Base-by-base conservation (phyloP, 2,888 invertebrate species). In the Oscheius sp. region DNA sequence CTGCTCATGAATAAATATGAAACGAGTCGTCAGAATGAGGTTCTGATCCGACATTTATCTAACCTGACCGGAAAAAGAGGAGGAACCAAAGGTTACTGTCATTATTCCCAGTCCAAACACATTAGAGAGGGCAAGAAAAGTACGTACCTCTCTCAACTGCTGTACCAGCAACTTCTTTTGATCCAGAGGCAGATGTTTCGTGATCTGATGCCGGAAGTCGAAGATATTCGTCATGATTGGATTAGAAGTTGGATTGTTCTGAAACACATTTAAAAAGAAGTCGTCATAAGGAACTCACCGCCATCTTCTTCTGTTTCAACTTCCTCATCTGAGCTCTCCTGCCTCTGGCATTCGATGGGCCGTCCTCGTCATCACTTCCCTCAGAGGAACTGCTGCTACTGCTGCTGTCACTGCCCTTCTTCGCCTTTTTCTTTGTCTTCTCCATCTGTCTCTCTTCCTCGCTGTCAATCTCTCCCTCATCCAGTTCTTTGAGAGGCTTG, bases 401-500 rank as follows among this genome's bases (percentile, higher is more conserved):
- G n/a, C 53, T 53, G 35, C 63, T 63, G n/a, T 50, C 55, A 42
- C 66, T 66, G 73, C 58, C 47, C 33, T 55, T 53, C 10, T 59
- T 70, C 7, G 42, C 42, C 68, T 68, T 74, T 29, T 70, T 71
- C 48, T 70, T 55, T n/a, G 73, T 42, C 32, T 21, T 63, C 37
- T 74, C 48, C 35, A 60, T 59, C 48, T 79, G 70, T 35, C 63
- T 33, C 71, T 82, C 82, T 53, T 82, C 82, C 10, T 80, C 82
- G 48, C 79, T 79, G 59, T 79, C 82, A 11, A 82, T 80, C 55
- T 82, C 82, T 13, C 82, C 82, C 55, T 82, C 82, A 42, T 82
- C 82, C n/a, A 81, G 57, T 42, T 59, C 59, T 21, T 59, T 66
- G 29, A 47, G 68, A 13, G 59, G 59, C 32, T 70, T 70, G 11